Evolutionary conservation across 2,113 vertebrate species (phyloP), one percentile per base, ranked within the genome.

Genomic region (Gallinago paraguaiae): DNA sequence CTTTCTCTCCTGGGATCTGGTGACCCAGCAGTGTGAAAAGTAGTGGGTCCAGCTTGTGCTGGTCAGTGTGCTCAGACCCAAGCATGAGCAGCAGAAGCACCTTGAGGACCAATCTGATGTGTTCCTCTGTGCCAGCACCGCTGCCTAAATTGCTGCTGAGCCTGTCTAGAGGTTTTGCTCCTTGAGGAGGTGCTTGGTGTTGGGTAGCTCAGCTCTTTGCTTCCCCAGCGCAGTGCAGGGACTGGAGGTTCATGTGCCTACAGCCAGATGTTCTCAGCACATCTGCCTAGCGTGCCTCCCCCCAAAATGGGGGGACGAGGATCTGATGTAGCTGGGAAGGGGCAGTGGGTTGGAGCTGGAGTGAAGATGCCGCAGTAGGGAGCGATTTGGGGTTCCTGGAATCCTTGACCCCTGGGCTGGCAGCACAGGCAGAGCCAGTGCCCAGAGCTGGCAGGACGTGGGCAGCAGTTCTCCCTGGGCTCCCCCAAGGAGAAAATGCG

Each of bases 231-330:
- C 70, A 9, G 5, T 15, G 19, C 63, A 60, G 35, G 31, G 56
- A 16, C n/a, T 10, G 43, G 20, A 31, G 18, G 12, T 82, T 61
- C 53, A 7, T 1, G 4, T 84, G 48, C 24, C 46, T 0, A 1
- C 4, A 30, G 53, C 56, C 57, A 82, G 33, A 33, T 1, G 5
- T 72, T 48, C 78, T 80, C 28, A 22, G 33, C 0, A 0, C 54
- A 25, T 71, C 22, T 31, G 46, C 43, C 28, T 41, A 10, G 20
- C 7, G 1, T 1, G 3, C 13, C 69, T 2, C 0, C 54, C 31
- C 31, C 22, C 35, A 46, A 0, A 31, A 19, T 2, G 4, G 5
- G 18, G 2, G 18, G 15, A 54, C 0, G 4, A 69, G 31, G 35
- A 4, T 33, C 48, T 63, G 39, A 11, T 74, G 35, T 60, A 31